phyloP scores from a whole-genome alignment of 1,140 invertebrate genomes.

The Globodera ellingtonae region DNA sequence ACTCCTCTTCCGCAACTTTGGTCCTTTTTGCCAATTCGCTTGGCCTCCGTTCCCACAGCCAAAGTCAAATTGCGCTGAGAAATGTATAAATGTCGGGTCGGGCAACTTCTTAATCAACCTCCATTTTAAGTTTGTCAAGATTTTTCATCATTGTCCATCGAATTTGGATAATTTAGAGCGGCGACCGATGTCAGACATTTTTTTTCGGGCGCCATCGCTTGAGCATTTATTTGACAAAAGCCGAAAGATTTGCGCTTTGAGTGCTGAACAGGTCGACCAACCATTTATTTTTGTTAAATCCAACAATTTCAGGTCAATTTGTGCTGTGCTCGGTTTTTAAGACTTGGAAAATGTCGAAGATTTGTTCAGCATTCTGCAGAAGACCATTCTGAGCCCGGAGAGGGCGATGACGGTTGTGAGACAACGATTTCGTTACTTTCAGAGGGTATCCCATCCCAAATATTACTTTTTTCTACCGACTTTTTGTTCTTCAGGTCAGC shows the following conservation, averaged over 20 bases:
- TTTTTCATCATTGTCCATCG: slow-evolving; percentile 23
- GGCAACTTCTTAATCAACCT: neutral
- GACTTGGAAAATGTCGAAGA: neutral
- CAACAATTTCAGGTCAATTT: neutral
- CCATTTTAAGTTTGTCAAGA: slow-evolving; percentile 23
- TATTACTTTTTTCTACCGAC: neutral
- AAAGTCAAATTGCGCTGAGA: slow-evolving; percentile 19
- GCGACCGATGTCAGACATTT: neutral
- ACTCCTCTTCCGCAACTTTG: neutral
- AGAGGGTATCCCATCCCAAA: neutral
- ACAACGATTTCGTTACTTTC: neutral
- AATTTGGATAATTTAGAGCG: slow-evolving; percentile 9
- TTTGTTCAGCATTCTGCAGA: neutral
- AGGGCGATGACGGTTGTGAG: neutral
- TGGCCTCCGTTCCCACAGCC: neutral
- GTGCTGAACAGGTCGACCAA: neutral
- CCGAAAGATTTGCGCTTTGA: slow-evolving; percentile 8
- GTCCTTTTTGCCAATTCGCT: slow-evolving; percentile 16
- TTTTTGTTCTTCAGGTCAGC: neutral
- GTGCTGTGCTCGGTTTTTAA: neutral
- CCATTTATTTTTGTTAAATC: neutral
- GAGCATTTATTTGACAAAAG: slow-evolving; percentile 14
- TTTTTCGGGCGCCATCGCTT: slow-evolving; percentile 10
- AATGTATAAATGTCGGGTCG: slow-evolving; percentile 10
- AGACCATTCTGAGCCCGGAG: neutral